Evolutionary conservation across 2,797 vertebrate species (phyloP), one percentile per base, ranked within the genome.

Genomic region (Odontamblyopus rebecca): DNA sequence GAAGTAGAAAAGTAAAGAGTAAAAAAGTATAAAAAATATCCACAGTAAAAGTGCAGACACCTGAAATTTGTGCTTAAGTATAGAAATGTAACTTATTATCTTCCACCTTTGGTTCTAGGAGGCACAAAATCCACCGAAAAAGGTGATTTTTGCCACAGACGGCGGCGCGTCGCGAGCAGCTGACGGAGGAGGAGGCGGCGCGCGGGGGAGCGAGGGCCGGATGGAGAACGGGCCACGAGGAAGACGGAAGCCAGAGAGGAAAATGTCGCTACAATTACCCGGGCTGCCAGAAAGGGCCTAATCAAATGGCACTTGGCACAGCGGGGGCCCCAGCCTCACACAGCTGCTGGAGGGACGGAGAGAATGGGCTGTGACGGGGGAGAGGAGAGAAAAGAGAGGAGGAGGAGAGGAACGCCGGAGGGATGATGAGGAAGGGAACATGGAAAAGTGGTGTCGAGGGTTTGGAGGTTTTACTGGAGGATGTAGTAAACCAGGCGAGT

Each of bases 241-340:
- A 63, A 41, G 61, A 44, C 7, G 41, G 62, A 62, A 16, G 61
- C 61, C 63, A 73, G 72, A 50, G 73, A 81, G 71, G 71, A 23
- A 82, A 79, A 84, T 83, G 84, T 89, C 87, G 73, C 57, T 44
- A 74, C 85, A 90, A 89, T 91, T 88, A 89, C 79, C 59, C 81
- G 35, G 73, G 74, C 85, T 88, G 85, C 88, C 81, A 88, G 63
- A 87, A 83, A 88, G 76, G 78, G 73, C 78, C 88, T 89, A 88
- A 90, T 92, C 82, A 85, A 92, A 91, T 85, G 85, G 78, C 85
- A 86, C 85, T 91, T 90, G 88, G 91, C 87, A 85, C 88, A 90
- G 86, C 41, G 64, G 83, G 80, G 80, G 78, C 74, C 81, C 70
- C 71, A 69, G 79, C 83, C 81, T 57, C 78, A 81, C 68, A 56